Percentiles rank a stretch among this genome's conserved stretches.
Evolutionary conservation across 2,797 vertebrate species (phyloP).

Genomic region (Sebastes dallii): DNA sequence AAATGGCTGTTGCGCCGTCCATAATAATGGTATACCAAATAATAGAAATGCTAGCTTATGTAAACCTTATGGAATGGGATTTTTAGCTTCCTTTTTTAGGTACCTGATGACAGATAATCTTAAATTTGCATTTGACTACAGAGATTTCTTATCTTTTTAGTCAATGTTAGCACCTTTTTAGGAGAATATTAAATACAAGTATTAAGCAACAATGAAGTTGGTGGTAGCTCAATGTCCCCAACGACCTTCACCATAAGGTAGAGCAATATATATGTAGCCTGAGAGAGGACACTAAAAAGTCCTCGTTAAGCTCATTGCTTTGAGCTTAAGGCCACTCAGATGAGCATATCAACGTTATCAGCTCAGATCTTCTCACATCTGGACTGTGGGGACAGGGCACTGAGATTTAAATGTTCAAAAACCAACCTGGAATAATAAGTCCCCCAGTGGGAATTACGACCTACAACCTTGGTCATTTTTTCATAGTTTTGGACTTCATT

Average conservation of each 20-base stretch:
- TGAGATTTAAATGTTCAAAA: neutral
- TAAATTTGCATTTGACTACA: too few species aligned
- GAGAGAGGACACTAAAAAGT: too few species aligned
- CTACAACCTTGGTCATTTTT: too few species aligned
- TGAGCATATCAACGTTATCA: neutral
- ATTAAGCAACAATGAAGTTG: too few species aligned
- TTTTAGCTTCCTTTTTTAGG: neutral
- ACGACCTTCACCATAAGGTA: too few species aligned
- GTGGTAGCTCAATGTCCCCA: too few species aligned
- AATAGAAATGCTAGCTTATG: neutral
- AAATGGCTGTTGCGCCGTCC: neutral
- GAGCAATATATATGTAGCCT: too few species aligned
- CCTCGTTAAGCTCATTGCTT: too few species aligned
- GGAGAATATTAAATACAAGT: neutral
- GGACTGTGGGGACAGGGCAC: neutral
- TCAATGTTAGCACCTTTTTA: neutral
- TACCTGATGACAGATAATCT: neutral
- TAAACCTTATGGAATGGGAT: neutral
- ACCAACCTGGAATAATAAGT: neutral
- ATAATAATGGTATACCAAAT: neutral
- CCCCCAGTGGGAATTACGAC: too few species aligned
- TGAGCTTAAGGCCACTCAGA: too few species aligned
- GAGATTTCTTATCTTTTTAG: too few species aligned
- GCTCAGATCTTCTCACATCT: neutral
- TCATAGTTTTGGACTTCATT: too few species aligned